Evolutionary conservation across 2,113 vertebrate genomes (phyloP), one percentile per base, ranked within the genome.

Genomic region (Nymphicus hollandicus): DNA sequence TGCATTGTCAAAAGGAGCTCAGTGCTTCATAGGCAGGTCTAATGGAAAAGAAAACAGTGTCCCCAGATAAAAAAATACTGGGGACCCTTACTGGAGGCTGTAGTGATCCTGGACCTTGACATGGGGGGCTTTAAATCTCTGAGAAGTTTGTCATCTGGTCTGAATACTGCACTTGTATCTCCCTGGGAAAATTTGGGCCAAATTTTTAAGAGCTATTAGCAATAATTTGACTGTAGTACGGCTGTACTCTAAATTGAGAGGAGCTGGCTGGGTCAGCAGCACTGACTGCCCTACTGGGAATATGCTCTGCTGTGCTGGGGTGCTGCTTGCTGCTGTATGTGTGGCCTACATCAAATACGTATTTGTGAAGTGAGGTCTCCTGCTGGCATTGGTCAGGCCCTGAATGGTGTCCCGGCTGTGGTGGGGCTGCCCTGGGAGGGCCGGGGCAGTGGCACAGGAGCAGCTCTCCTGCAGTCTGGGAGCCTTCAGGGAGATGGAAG

Each of bases 321-420:
- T 29, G n/a, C 11, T 17, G 3, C 4, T 14, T 33, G 56, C 64
- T 79, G 50, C 84, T 65, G 17, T 14, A 39, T 17, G 15, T 11
- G 17, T 2, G 1, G 2, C 9, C 60, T n/a, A 4, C 13, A 6
- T 3, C 18, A 61, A 33, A n/a, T 1, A 10, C 0, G 4, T 50
- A 2, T 27, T 58, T n/a, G 7, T 53, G 50, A 74, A 52, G 41
- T 24, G 17, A 81, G 10, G 11, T 88, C 24, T 52, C 31, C 37
- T 41, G 4, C 9, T 50, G 56, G 60, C 23, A 11, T 1, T 3
- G 10, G 12, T 13, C 65, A 27, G 17, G 27, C 63, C 49, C 53
- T 28, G 23, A 23, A 33, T 8, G 25, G 31, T 61, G 16, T 77
- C 15, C 17, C 2, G 2, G 15, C 6, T 27, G 13, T 1, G 2